phyloP scores from a whole-genome alignment of 2,113 vertebrate species.

The Panthera leo region DNA sequence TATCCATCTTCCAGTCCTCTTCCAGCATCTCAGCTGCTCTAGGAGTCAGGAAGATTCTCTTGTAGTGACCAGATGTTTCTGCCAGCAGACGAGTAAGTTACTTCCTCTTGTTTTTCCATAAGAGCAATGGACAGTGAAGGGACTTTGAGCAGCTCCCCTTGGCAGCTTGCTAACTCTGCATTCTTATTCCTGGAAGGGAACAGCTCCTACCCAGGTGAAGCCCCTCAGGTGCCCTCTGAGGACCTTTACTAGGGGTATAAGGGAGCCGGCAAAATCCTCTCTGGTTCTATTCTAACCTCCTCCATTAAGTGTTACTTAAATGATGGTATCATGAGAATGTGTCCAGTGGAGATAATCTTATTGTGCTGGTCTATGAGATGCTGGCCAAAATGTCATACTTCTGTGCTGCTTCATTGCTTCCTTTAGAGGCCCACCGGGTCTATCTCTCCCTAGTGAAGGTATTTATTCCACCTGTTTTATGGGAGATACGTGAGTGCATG shows the following conservation, averaged over 20 bases:
- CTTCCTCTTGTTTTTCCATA: slow-evolving; percentile 34
- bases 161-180: not conserved
- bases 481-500: not conserved
- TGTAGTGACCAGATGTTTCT: slow-evolving; percentile 8
- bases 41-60: not conserved
- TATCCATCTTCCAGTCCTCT: not conserved
- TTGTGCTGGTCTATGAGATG: not conserved
- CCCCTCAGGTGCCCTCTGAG: not conserved
- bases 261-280: not conserved
- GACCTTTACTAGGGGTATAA: not conserved
- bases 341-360: not conserved
- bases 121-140: not conserved
- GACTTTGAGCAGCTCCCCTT: not conserved
- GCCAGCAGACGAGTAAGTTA: slow-evolving; percentile 30
- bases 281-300: not conserved
- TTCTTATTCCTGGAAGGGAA: not conserved
- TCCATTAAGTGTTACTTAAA: not conserved
- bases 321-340: not conserved
- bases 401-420: not conserved
- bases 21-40: not conserved
- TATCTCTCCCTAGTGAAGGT: not conserved
- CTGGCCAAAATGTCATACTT: not conserved
- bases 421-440: not conserved
- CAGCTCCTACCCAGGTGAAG: not conserved
- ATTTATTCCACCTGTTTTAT: not conserved